phyloP scores from a whole-genome alignment of 2,797 vertebrate species.

The Cuculus canorus region DNA sequence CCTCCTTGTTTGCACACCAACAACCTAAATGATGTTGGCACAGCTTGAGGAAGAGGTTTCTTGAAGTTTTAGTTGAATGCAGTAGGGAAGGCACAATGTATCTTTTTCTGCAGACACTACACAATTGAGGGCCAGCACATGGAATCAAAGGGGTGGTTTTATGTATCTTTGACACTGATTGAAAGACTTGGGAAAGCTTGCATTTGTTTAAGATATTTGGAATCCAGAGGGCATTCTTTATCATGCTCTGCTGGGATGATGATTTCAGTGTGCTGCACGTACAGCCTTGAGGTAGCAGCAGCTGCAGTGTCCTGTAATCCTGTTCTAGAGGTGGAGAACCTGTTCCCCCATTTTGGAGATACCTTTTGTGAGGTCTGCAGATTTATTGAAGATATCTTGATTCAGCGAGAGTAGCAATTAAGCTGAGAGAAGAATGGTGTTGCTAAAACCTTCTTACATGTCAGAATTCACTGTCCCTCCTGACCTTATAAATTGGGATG shows the following conservation, averaged over 20 bases:
- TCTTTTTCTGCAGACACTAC: neutral
- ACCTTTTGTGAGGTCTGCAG: neutral
- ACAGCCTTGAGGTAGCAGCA: neutral
- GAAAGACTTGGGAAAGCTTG: constrained; percentile 1
- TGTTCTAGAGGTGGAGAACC: neutral
- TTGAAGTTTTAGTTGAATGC: constrained; percentile 30
- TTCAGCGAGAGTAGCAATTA: neutral
- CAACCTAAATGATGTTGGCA: constrained; percentile 44
- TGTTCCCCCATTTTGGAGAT: neutral
- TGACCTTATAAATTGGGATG: neutral
- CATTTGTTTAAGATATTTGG: constrained; percentile 14
- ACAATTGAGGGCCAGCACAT: neutral
- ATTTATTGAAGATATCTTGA: neutral
- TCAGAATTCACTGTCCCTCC: neutral
- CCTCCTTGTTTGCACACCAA: constrained; percentile 50
- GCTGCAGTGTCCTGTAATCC: neutral
- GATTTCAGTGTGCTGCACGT: neutral
- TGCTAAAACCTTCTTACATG: neutral
- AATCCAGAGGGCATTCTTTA: constrained; percentile 6
- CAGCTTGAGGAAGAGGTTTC: constrained; percentile 45
- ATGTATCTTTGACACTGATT: neutral
- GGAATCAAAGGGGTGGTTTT: neutral
- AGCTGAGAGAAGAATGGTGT: neutral
- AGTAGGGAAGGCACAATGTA: neutral
- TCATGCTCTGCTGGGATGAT: neutral